Evolutionary conservation across 1,140 invertebrate species (phyloP).

Genomic region (Brachionus rubens): DNA sequence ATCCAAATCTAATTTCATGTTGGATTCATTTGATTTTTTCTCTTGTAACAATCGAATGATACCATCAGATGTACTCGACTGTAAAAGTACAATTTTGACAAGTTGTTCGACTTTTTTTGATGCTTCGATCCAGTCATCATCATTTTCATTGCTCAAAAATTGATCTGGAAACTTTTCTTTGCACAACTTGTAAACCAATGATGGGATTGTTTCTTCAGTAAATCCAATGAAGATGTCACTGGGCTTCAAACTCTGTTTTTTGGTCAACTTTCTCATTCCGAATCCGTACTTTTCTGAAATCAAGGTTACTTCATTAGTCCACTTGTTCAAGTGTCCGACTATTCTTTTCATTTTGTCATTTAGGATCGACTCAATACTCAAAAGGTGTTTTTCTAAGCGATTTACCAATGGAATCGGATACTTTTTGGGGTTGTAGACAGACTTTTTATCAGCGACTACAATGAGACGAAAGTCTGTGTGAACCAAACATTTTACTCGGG

Average conservation of each 20-base stretch:
- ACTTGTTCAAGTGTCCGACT: slow-evolving; percentile 49
- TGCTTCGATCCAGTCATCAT: background rate
- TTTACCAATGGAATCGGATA: slow-evolving; percentile 58
- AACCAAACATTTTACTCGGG: slow-evolving; percentile 56
- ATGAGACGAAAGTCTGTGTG: slow-evolving; percentile 55
- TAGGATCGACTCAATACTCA: slow-evolving; percentile 52
- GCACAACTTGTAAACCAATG: slow-evolving; percentile 51
- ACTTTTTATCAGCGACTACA: slow-evolving; percentile 56
- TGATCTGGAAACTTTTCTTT: background rate
- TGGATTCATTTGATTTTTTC: background rate
- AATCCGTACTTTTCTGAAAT: background rate
- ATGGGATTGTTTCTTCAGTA: slow-evolving; percentile 52
- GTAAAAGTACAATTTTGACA: slow-evolving; percentile 52
- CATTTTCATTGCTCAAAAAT: background rate
- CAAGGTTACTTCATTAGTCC: slow-evolving; percentile 50
- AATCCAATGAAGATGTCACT: slow-evolving; percentile 49
- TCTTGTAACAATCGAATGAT: background rate
- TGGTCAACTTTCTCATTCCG: background rate
- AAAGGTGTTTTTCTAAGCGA: slow-evolving; percentile 56
- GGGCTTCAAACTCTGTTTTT: background rate
- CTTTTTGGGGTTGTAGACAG: slow-evolving; percentile 51
- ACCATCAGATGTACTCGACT: slow-evolving; percentile 47
- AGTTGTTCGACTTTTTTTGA: slow-evolving; percentile 25
- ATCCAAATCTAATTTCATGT: background rate
- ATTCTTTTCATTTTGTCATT: slow-evolving; percentile 49